Percentiles rank a stretch among this genome's conserved stretches.
These are phyloP conservation scores for Machimus atricapillus DNA, from an alignment of 2,888 invertebrate species.

Conservation along the genomic window DNA sequence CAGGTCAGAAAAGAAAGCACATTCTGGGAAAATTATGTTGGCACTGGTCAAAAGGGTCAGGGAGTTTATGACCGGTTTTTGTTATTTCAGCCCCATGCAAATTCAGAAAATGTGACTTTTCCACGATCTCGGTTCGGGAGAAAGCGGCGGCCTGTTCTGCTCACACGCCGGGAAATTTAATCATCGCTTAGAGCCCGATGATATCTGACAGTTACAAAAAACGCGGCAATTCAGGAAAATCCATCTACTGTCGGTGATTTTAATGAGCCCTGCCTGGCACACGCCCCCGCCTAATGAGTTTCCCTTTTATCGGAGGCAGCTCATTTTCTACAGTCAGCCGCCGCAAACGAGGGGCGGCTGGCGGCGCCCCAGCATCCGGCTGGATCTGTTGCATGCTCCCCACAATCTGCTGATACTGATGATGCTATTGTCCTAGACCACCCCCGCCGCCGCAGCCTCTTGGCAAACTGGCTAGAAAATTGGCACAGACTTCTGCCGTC, in stretches of 20 bases:
- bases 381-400: constrained; percentile 15
- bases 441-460: not conserved
- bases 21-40: not conserved
- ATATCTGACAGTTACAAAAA: not conserved
- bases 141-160: not conserved
- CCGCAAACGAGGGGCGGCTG: not conserved
- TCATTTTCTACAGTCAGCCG: not conserved
- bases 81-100: not conserved
- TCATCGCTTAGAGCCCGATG: not conserved
- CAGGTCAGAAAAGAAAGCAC: not conserved
- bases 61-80: not conserved
- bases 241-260: not conserved
- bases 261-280: constrained; percentile 1
- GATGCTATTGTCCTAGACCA: constrained; percentile 20
- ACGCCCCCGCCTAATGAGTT: constrained; percentile 12
- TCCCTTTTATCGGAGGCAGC: not conserved
- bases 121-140: not conserved
- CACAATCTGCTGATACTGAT: constrained; percentile 15
- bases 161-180: not conserved
- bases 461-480: not conserved
- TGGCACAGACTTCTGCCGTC: not conserved
- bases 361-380: not conserved
- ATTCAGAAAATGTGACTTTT: not conserved
- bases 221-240: not conserved
- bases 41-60: not conserved